A percentile compares a stretch with the other conserved stretches of the same genome.
Evolutionary conservation across 2,797 vertebrate species (phyloP).

Genomic region (Pogonophryne albipinna): DNA sequence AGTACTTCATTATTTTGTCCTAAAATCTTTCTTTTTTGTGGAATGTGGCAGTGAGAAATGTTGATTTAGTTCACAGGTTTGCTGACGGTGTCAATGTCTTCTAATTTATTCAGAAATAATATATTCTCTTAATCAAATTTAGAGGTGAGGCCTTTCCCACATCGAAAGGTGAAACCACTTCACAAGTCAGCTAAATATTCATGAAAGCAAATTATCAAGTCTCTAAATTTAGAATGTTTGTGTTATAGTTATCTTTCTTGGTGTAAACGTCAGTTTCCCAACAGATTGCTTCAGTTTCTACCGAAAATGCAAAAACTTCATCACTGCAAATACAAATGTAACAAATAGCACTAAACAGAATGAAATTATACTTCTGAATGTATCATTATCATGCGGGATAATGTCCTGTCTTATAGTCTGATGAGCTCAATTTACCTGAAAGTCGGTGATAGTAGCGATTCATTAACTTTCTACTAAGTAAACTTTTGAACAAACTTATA

Average conservation of each 20-base stretch:
- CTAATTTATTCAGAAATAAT: constrained; percentile 6
- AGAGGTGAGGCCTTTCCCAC: not conserved
- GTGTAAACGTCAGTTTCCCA: too few relatives aligned
- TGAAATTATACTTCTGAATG: too few relatives aligned
- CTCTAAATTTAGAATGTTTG: too few relatives aligned
- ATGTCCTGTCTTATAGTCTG: too few relatives aligned
- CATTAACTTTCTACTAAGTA: constrained; percentile 12
- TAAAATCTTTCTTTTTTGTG: not conserved
- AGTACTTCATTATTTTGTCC: not conserved
- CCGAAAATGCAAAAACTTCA: not conserved
- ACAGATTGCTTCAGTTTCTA: not conserved
- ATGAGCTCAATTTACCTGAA: not conserved
- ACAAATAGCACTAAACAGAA: not conserved
- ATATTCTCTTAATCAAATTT: constrained; percentile 10
- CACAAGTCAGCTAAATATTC: not conserved
- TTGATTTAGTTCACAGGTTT: not conserved
- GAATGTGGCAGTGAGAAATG: not conserved
- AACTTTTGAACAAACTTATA: constrained; percentile 19
- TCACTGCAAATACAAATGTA: not conserved
- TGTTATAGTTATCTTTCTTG: too few relatives aligned
- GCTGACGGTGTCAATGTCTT: not conserved
- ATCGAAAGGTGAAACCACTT: not conserved
- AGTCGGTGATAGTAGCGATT: not conserved
- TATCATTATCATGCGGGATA: too few relatives aligned
- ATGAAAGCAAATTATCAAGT: not conserved